These are phyloP conservation scores for Penaeus monodon DNA, from an alignment of 2,888 invertebrate species.

Conservation along the genomic window DNA sequence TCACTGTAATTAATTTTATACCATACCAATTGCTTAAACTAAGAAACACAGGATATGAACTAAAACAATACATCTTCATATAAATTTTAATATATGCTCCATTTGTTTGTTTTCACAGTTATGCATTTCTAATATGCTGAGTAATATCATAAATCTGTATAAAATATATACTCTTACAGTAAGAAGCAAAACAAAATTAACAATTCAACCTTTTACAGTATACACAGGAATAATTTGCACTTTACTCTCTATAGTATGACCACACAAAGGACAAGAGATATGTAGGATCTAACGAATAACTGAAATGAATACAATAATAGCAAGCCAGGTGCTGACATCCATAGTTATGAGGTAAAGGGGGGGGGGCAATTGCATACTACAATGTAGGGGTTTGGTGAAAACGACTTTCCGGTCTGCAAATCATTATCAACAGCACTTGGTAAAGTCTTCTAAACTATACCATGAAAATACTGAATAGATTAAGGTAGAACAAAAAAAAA, in stretches of 20 bases:
- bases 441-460: slow-evolving; percentile 35
- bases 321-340: slow-evolving; percentile 60
- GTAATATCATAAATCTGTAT: too few species aligned
- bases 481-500: slow-evolving; percentile 53
- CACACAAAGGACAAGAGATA: slow-evolving; percentile 59
- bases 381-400: slow-evolving; percentile 46
- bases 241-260: slow-evolving; percentile 40
- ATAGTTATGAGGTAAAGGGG: slow-evolving; percentile 57
- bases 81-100: too few species aligned
- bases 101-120: too few species aligned
- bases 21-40: too few species aligned
- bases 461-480: slow-evolving; percentile 56
- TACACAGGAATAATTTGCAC: slow-evolving; percentile 45
- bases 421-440: slow-evolving; percentile 34
- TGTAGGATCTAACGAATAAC: slow-evolving; percentile 31
- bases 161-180: too few species aligned
- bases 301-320: slow-evolving; percentile 60
- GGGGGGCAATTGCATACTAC: slow-evolving; percentile 50
- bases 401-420: neutral
- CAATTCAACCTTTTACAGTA: too few species aligned
- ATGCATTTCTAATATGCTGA: too few species aligned
- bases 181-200: too few species aligned
- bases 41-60: too few species aligned
- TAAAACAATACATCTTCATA: too few species aligned
- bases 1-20: too few species aligned